Evolutionary conservation across 2,113 vertebrate species (phyloP).

Genomic region (Rattus rattus): DNA sequence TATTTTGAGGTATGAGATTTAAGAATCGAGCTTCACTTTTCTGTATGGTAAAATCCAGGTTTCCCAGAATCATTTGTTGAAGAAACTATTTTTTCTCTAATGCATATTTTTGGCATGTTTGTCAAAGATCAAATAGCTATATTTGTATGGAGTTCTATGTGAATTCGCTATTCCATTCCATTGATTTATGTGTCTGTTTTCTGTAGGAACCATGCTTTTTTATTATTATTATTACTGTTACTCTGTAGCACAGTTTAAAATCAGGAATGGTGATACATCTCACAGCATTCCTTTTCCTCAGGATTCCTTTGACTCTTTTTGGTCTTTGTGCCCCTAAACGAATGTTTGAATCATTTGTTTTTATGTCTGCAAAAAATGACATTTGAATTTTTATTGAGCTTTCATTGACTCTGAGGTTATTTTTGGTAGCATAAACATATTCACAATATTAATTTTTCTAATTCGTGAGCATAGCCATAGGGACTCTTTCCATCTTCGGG

Average conservation of each 20-base stretch:
- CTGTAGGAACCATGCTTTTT: neutral
- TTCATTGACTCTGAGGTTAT: neutral
- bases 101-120: neutral
- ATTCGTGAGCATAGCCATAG: neutral
- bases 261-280: neutral
- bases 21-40: neutral
- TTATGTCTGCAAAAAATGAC: neutral
- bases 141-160: neutral
- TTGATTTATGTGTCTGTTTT: neutral
- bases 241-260: neutral
- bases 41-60: neutral
- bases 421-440: neutral
- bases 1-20: neutral
- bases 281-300: neutral
- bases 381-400: neutral
- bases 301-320: neutral
- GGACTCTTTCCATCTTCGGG: neutral
- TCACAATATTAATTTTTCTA: neutral
- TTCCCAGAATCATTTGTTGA: neutral
- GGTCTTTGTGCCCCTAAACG: neutral
- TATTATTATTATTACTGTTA: neutral
- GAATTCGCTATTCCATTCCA: neutral
- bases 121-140: neutral
- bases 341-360: neutral
- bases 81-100: neutral